phyloP scores from a whole-genome alignment of 1,140 invertebrate genomes.

The Cotesia typhae region DNA sequence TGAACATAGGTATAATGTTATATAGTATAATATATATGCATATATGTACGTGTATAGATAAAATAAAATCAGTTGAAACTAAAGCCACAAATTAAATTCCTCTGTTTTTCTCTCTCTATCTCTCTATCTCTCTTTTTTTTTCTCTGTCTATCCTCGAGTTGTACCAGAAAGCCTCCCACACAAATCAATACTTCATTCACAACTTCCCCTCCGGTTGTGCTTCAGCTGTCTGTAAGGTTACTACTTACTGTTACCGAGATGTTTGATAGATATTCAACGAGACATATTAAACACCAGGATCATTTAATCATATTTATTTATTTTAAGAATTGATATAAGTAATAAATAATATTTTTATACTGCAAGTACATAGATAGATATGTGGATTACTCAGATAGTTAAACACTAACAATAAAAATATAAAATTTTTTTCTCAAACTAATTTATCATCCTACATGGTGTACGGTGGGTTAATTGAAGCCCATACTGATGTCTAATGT shows the following conservation, averaged over 20 bases:
- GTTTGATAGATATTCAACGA: background rate
- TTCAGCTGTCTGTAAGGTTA: slow-evolving; percentile 33
- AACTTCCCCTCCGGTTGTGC: slow-evolving; percentile 42
- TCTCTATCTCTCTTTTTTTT: no score
- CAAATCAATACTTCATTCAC: slow-evolving; percentile 61
- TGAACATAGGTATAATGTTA: background rate
- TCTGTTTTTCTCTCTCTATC: background rate
- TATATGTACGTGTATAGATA: no score
- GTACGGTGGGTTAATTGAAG: slow-evolving; percentile 36
- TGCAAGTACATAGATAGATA: no score
- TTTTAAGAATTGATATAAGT: no score
- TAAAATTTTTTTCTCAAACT: slow-evolving; percentile 12
- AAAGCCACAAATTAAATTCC: slow-evolving; percentile 10
- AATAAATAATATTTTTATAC: no score
- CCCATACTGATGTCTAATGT: slow-evolving; percentile 24
- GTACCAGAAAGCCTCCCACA: slow-evolving; percentile 45
- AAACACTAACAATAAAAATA: no score
- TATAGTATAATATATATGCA: no score
- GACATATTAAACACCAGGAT: slow-evolving; percentile 1
- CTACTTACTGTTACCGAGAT: slow-evolving; percentile 22
- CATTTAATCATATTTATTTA: no score
- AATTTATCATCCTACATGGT: slow-evolving; percentile 29
- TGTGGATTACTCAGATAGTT: no score
- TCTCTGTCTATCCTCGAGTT: slow-evolving; percentile 17
- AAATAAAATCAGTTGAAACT: background rate